Conservation (phyloP, 2,113 vertebrate species). For the Charina bottae region DNA sequence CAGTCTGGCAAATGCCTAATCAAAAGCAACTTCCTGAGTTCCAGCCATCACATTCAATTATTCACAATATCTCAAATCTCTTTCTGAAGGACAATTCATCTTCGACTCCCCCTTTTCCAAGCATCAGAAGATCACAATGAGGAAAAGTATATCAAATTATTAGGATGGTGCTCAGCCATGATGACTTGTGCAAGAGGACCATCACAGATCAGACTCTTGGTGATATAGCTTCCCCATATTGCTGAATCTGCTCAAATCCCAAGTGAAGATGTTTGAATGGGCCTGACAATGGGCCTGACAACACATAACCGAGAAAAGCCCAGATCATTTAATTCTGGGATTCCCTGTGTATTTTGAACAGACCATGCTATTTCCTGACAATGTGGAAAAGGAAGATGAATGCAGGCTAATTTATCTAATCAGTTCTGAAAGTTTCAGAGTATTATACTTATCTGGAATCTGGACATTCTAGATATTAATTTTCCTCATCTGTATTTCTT, state of each 20-base stretch:
- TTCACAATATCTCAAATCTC: not conserved
- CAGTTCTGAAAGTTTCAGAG: not conserved
- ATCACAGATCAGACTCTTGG: not conserved
- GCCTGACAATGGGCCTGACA: not conserved
- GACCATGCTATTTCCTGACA: too few relatives aligned
- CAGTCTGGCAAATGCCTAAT: not conserved
- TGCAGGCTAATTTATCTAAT: not conserved
- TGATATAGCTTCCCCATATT: too few relatives aligned
- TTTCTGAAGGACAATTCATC: slow-evolving; percentile 1
- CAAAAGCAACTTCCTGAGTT: not conserved
- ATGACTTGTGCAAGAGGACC: not conserved
- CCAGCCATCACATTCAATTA: not conserved
- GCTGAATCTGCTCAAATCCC: not conserved
- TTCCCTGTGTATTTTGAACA: not conserved
- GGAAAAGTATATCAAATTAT: not conserved
- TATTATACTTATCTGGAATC: not conserved
- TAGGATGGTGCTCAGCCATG: not conserved
- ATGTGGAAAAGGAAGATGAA: not conserved
- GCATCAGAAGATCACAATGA: not conserved
- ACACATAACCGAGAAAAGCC: not conserved
- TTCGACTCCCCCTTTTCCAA: not conserved
- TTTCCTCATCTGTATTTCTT: not conserved
- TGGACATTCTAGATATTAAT: not conserved
- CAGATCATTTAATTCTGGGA: not conserved
- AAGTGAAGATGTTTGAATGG: not conserved